These are phyloP conservation scores for Zaprionus vittiger DNA, from an alignment of 1,140 invertebrate species.

Conservation along the genomic window DNA sequence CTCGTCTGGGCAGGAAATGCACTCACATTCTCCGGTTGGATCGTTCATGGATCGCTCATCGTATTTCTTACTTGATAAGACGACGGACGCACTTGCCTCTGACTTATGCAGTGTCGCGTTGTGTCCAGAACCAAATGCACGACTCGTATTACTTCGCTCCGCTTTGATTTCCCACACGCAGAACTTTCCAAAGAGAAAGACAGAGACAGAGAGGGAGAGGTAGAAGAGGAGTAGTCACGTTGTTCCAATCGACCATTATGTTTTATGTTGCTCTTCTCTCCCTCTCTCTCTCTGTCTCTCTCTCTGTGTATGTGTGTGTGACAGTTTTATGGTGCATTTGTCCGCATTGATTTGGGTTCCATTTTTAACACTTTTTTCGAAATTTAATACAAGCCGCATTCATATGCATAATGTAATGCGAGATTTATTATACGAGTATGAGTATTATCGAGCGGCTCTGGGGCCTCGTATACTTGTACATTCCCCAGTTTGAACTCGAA, in stretches of 20 bases:
- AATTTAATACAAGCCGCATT: slow-evolving; percentile 78
- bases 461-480: not conserved
- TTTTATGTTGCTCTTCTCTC: slow-evolving; percentile 57
- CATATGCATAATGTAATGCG: slow-evolving; percentile 74
- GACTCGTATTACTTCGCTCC: slow-evolving; percentile 15
- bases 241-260: slow-evolving; percentile 55
- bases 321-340: slow-evolving; percentile 74
- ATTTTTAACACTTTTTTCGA: slow-evolving; percentile 74
- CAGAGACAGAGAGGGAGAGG: not conserved
- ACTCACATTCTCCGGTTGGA: slow-evolving; percentile 35
- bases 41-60: slow-evolving; percentile 11
- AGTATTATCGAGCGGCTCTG: slow-evolving; percentile 33
- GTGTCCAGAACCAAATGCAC: slow-evolving; percentile 40
- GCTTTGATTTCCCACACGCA: slow-evolving; percentile 55
- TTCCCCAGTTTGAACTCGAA: slow-evolving; percentile 1
- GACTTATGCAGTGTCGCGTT: slow-evolving; percentile 32
- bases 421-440: slow-evolving; percentile 77
- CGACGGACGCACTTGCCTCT: slow-evolving; percentile 9
- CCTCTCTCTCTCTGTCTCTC: not conserved
- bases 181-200: slow-evolving; percentile 64
- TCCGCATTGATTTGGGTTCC: slow-evolving; percentile 62
- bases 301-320: slow-evolving; percentile 27
- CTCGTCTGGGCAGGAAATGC: slow-evolving; percentile 58
- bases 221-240: slow-evolving; percentile 54
- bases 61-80: slow-evolving; percentile 39